A percentile compares a stretch with the other conserved stretches of the same genome.
Evolutionary conservation across 2,797 vertebrate genomes (phyloP).

Genomic region (Coendou prehensilis): DNA sequence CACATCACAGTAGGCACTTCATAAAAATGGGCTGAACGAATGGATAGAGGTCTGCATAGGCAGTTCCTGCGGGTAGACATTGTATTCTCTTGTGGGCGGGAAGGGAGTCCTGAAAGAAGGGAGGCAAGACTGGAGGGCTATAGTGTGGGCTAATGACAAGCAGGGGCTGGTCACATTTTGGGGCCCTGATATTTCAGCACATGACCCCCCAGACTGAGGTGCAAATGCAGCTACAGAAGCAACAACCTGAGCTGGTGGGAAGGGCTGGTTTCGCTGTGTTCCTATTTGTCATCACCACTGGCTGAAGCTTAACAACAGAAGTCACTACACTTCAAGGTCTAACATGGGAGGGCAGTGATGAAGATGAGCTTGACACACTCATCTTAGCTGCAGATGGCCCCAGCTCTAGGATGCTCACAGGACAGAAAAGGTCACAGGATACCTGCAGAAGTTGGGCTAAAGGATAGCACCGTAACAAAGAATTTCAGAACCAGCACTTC

Average conservation of each 20-base stretch:
- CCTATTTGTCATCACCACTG: not conserved
- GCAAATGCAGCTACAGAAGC: not conserved
- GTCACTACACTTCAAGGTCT: not conserved
- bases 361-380: not conserved
- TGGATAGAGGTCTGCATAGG: not conserved
- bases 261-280: not conserved
- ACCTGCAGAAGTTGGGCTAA: constrained; percentile 8
- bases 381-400: not conserved
- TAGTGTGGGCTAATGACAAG: not conserved
- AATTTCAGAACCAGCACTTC: not conserved
- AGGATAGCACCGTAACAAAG: not conserved
- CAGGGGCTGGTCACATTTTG: not conserved
- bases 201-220: not conserved
- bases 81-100: not conserved
- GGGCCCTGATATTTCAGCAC: not conserved
- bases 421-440: not conserved
- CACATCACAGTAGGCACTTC: not conserved
- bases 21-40: not conserved
- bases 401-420: not conserved
- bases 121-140: not conserved
- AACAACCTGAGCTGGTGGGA: not conserved
- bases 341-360: not conserved
- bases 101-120: not conserved
- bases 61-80: not conserved
- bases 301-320: not conserved